Base-by-base conservation (phyloP, 2,797 vertebrate species). In the Macrochelys suwanniensis region DNA sequence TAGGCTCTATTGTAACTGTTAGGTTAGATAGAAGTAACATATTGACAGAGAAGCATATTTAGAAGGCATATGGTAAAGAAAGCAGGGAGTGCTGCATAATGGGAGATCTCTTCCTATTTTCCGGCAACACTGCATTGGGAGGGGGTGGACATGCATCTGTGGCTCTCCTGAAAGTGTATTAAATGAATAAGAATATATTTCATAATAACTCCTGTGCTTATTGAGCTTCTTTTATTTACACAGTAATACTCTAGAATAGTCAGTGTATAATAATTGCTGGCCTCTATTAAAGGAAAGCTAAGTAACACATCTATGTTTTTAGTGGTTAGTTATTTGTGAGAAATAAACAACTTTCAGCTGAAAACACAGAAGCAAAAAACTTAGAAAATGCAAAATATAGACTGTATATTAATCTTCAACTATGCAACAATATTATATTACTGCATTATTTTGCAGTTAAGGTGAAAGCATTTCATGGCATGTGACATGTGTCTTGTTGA, bases 1-100 rank as follows among this genome's bases (percentile, higher is more conserved):
- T 71, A 80, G 92, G 87, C 82, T 93, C 57, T 45, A 31, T 87
- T 85, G 61, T 86, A 79, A 91, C 15, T 45, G 77, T 84, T 53
- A 51, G 45, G 61, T 23, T 56, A 49, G 25, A 47, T 10, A 31
- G 74, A 31, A 42, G 25, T 49, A 33, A 47, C 49, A 49, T 4
- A 89, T 83, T 59, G 92, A 81, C 80, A 1, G 85, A 96, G 93
- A 92, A 96, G 89, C 92, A 97, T 94, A 97, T 96, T 97, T 96
- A 96, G 90, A 92, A 95, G 91, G 94, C 95, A 96, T 97, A 96
- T 94, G 96, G 95, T 56, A 61, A 80, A 85, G 95, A 96, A 92
- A 88, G 93, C 94, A 96, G 95, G 91, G 81, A 93, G 80, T 93
- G 84, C 95, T 96, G 84, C 93, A 81, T 87, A 87, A 74, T 90